These are phyloP conservation scores for Venturia canescens DNA, from an alignment of 1,140 invertebrate genomes.

Conservation along the genomic window DNA sequence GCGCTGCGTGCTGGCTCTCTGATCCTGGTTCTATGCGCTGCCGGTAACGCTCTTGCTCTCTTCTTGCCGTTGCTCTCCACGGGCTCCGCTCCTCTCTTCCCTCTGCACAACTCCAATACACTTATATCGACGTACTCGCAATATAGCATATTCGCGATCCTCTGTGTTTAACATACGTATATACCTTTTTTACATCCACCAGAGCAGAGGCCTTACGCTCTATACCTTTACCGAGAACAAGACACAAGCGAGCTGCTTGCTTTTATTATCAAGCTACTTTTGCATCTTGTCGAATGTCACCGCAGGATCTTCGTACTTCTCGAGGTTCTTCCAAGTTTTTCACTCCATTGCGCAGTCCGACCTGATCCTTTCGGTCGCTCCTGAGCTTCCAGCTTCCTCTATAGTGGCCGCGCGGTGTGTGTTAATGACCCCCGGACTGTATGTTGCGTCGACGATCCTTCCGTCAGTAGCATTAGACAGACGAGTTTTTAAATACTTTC, in stretches of 20 bases:
- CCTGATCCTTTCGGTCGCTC: too few species aligned
- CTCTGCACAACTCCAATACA: neutral
- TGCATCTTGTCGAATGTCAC: slow-evolving; percentile 10
- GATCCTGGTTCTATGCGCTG: slow-evolving; percentile 7
- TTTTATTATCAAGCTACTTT: slow-evolving; percentile 14
- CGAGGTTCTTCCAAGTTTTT: neutral
- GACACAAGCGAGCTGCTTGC: slow-evolving; percentile 3
- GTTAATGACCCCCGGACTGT: neutral
- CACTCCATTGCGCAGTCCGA: too few species aligned
- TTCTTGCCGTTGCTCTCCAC: neutral
- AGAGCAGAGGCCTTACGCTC: neutral
- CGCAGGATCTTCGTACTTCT: neutral
- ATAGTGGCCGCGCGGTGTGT: too few species aligned
- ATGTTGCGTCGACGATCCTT: neutral
- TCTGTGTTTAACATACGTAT: neutral
- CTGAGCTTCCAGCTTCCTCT: too few species aligned
- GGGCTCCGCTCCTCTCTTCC: slow-evolving; percentile 16
- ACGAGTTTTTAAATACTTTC: neutral
- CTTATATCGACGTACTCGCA: neutral
- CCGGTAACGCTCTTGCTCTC: neutral
- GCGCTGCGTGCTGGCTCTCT: neutral
- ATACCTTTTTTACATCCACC: slow-evolving; percentile 7
- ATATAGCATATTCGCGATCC: neutral
- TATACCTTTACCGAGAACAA: slow-evolving; percentile 4
- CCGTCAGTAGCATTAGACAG: neutral